phyloP scores from a whole-genome alignment of 2,888 invertebrate species.

The Trimorus sp. region DNA sequence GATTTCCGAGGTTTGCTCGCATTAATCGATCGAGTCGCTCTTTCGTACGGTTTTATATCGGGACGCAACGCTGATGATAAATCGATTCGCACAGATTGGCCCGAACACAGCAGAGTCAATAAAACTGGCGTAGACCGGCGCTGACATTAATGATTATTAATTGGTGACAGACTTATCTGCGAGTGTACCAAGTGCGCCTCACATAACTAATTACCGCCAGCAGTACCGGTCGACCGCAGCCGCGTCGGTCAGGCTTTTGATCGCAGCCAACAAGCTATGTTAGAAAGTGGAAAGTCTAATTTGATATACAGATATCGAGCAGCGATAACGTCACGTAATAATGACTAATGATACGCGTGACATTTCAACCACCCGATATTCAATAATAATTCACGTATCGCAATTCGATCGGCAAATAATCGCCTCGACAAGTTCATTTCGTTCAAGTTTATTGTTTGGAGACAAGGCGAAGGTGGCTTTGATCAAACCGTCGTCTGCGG shows the following conservation, averaged over 20 bases:
- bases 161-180: constrained; percentile 65
- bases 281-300: constrained; percentile 64
- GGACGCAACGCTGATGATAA: constrained; percentile 37
- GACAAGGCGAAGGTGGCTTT: not conserved
- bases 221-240: constrained; percentile 36
- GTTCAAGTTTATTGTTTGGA: constrained; percentile 22
- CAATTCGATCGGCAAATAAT: constrained; percentile 27
- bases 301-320: constrained; percentile 56
- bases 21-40: constrained; percentile 34
- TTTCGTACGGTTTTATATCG: constrained; percentile 26
- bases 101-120: constrained; percentile 54
- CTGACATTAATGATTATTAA: constrained; percentile 66
- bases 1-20: constrained; percentile 40
- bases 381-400: constrained; percentile 31
- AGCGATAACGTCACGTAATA: constrained; percentile 50
- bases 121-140: constrained; percentile 60
- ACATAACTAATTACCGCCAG: constrained; percentile 58
- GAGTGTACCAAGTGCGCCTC: constrained; percentile 54
- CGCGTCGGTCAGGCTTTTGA: constrained; percentile 45
- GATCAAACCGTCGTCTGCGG: constrained; percentile 2
- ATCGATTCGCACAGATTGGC: constrained; percentile 46
- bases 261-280: constrained; percentile 46
- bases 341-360: constrained; percentile 55
- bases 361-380: constrained; percentile 28
- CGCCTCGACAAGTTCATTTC: constrained; percentile 41